These are phyloP conservation scores for Panonychus citri DNA, from an alignment of 1,140 invertebrate genomes.

Conservation along the genomic window DNA sequence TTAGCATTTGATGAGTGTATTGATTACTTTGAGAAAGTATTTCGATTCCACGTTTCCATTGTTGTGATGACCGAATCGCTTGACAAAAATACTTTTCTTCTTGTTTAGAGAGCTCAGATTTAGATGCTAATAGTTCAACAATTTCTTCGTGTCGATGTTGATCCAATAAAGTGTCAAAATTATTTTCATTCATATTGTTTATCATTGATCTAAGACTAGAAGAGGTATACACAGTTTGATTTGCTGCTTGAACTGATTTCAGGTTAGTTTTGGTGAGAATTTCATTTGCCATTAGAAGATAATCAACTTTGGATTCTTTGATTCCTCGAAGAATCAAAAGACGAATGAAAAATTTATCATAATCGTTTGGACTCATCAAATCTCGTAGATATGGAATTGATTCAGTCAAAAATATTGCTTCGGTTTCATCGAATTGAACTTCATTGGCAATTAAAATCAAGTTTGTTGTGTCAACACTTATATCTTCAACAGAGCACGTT, in stretches of 20 bases:
- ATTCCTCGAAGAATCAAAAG: constrained; percentile 4
- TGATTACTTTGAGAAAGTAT: constrained; percentile 2
- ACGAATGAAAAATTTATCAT: constrained; percentile 5
- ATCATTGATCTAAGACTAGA: constrained; percentile 2
- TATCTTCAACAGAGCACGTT: neutral
- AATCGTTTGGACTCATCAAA: neutral
- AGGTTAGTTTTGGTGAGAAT: neutral
- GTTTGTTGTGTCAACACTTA: constrained; percentile 1
- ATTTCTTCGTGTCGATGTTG: constrained; percentile 8
- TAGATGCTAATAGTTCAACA: constrained; percentile 4
- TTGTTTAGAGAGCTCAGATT: constrained; percentile 4
- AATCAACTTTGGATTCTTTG: constrained; percentile 6
- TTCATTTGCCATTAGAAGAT: neutral
- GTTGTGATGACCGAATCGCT: constrained; percentile 2
- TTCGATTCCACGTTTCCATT: constrained; percentile 11
- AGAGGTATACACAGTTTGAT: constrained; percentile 3
- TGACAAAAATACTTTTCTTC: constrained; percentile 3
- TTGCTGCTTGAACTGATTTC: neutral
- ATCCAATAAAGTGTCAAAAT: neutral
- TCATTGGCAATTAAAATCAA: constrained; percentile 6
- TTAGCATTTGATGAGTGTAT: neutral
- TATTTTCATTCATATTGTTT: neutral
- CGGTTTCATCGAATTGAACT: constrained; percentile 3
- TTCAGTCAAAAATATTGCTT: constrained; percentile 3
- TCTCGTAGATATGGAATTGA: neutral